A percentile compares a stretch with the other conserved stretches of the same genome.
These are phyloP conservation scores for Callipepla californica DNA, from an alignment of 2,113 vertebrate genomes.

Conservation along the genomic window DNA sequence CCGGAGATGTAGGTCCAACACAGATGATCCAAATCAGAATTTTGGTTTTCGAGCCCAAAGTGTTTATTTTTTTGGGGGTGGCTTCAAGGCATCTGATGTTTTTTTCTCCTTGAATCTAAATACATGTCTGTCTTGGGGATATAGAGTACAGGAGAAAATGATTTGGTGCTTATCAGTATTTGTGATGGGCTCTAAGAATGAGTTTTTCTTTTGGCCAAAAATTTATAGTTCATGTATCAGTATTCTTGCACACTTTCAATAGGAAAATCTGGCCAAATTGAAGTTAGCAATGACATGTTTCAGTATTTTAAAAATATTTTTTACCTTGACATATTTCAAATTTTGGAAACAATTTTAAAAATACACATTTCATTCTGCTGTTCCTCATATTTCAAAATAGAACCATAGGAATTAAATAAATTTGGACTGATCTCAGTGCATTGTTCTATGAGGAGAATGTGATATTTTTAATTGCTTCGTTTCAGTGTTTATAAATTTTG, in stretches of 20 bases:
- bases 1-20: not conserved
- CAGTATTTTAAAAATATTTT: not conserved
- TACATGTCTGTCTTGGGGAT: not conserved
- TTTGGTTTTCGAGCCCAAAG: not conserved
- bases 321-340: not conserved
- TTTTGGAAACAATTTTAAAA: not conserved
- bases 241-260: not conserved
- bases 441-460: not conserved
- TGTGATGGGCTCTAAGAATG: not conserved
- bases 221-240: not conserved
- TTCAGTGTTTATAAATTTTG: not conserved
- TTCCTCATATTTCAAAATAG: not conserved
- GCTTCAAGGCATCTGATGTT: accelerated
- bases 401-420: not conserved
- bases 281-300: not conserved
- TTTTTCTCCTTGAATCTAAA: not conserved
- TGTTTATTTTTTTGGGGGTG: not conserved
- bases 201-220: not conserved
- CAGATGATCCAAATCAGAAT: not conserved
- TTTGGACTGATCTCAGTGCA: not conserved
- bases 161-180: not conserved
- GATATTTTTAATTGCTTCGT: not conserved
- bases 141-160: not conserved
- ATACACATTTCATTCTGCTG: not conserved
- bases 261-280: not conserved